Percentiles rank a stretch among this genome's conserved stretches.
Conservation (phyloP, 2,113 vertebrate species). For the Myrmecophaga tridactyla region DNA sequence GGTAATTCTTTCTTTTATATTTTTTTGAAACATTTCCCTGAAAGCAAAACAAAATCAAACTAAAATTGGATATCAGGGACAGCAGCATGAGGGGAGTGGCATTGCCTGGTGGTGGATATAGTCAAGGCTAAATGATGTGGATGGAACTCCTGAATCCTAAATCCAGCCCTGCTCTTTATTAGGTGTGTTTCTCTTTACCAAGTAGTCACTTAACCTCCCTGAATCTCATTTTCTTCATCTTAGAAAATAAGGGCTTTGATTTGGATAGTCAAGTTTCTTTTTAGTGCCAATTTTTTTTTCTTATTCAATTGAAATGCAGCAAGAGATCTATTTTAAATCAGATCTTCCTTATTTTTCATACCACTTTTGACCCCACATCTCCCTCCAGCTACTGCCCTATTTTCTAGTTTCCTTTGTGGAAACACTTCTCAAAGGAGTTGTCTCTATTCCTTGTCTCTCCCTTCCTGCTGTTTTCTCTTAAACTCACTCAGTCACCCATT, state of each 20-base stretch:
- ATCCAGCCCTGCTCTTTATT: not conserved
- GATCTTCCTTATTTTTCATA: not conserved
- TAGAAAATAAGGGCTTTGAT: not conserved
- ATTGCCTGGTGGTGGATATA: fast-evolving
- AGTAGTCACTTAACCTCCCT: not conserved
- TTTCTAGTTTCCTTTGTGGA: not conserved
- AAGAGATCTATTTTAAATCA: not conserved
- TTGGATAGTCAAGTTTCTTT: not conserved
- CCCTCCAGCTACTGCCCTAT: not conserved
- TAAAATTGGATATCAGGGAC: not conserved
- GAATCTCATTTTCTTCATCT: not conserved
- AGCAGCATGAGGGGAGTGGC: fast-evolving
- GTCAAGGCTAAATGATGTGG: fast-evolving
- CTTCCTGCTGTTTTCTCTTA: not conserved
- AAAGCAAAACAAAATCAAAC: not conserved
- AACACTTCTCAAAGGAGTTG: not conserved
- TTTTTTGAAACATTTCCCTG: not conserved
- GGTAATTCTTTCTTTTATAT: not conserved
- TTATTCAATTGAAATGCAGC: not conserved
- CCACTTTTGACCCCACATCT: not conserved
- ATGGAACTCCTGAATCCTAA: too few species aligned
- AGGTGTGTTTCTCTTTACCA: not conserved
- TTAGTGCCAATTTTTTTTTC: not conserved
- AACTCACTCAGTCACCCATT: not conserved
- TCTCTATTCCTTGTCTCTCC: not conserved